Evolutionary conservation across 2,888 invertebrate genomes (phyloP).

Genomic region (Oscheius sp.): DNA sequence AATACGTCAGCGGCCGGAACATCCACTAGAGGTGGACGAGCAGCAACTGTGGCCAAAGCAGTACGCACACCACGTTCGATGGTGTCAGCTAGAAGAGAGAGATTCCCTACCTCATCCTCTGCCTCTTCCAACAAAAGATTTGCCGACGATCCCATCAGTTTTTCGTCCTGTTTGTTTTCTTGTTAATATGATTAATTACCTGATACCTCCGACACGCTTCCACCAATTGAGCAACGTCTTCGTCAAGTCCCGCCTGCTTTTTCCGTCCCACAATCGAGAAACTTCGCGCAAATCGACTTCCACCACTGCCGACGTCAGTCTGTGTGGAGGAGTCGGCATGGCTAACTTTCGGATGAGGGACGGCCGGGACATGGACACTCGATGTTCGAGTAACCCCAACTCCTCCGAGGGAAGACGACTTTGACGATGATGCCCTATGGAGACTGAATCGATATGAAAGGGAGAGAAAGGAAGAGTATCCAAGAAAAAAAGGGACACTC

Average conservation of each 20-base stretch:
- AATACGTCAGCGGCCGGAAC: constrained; percentile 46
- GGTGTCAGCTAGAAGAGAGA: constrained; percentile 59
- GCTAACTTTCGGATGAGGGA: constrained; percentile 33
- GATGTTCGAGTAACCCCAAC: constrained; percentile 55
- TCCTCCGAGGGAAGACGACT: constrained; percentile 38
- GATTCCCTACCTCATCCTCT: constrained; percentile 56
- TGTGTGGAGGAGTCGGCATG: constrained; percentile 53
- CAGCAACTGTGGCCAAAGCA: constrained; percentile 58
- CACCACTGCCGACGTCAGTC: constrained; percentile 46
- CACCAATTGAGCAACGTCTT: constrained; percentile 67
- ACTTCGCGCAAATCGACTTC: constrained; percentile 56
- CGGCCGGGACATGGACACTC: constrained; percentile 52
- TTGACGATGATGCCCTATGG: constrained; percentile 35
- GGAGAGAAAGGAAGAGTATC: not conserved
- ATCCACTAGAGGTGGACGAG: constrained; percentile 34
- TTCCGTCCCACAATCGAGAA: constrained; percentile 63
- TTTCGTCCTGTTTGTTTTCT: constrained; percentile 63
- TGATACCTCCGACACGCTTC: constrained; percentile 68
- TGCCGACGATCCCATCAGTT: constrained; percentile 54
- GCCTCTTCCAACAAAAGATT: constrained; percentile 65
- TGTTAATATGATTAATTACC: too few species aligned
- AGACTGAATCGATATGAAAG: constrained; percentile 1
- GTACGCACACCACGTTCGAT: constrained; percentile 64
- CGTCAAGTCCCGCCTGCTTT: constrained; percentile 61
- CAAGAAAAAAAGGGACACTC: not conserved